Evolutionary conservation across 2,113 vertebrate genomes (phyloP).

Genomic region (Gila orcuttii): DNA sequence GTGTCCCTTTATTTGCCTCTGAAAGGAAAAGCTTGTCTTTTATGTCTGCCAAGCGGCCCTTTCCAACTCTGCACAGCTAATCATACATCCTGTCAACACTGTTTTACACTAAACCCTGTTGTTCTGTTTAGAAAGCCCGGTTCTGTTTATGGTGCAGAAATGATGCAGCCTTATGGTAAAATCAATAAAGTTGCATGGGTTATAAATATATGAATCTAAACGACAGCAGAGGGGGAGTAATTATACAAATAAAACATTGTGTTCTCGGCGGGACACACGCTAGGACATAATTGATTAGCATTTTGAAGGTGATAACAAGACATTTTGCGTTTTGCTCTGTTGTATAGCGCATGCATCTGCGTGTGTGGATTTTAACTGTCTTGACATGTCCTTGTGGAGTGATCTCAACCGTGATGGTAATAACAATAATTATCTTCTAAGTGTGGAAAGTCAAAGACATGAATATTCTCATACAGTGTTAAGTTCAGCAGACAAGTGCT

Average conservation of each 20-base stretch:
- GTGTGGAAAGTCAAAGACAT: slow-evolving; percentile 77
- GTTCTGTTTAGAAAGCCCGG: slow-evolving; percentile 50
- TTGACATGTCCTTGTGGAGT: slow-evolving; percentile 79
- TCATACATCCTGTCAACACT: slow-evolving; percentile 56
- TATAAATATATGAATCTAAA: slow-evolving; percentile 51
- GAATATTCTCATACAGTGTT: slow-evolving; percentile 76
- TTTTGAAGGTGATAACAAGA: slow-evolving; percentile 77
- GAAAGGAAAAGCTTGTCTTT: slow-evolving; percentile 54
- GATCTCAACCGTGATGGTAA: slow-evolving; percentile 83
- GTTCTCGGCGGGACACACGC: slow-evolving; percentile 57
- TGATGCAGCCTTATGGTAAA: slow-evolving; percentile 49
- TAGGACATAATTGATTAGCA: slow-evolving; percentile 67
- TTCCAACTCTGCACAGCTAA: slow-evolving; percentile 38
- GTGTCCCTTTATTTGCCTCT: slow-evolving; percentile 55
- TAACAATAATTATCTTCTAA: slow-evolving; percentile 83
- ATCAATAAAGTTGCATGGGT: slow-evolving; percentile 52
- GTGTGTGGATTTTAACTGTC: slow-evolving; percentile 66
- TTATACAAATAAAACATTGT: slow-evolving; percentile 60
- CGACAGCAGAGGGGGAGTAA: slow-evolving; percentile 40
- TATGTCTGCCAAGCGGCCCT: slow-evolving; percentile 39
- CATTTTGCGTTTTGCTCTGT: slow-evolving; percentile 66
- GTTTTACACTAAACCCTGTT: slow-evolving; percentile 55
- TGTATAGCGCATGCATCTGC: slow-evolving; percentile 8
- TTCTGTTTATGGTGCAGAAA: slow-evolving; percentile 59
- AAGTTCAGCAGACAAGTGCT: slow-evolving; percentile 69